Base-by-base conservation (phyloP, 92 coral and sea anemone genomes). In the Parazoanthus atlanticus region DNA sequence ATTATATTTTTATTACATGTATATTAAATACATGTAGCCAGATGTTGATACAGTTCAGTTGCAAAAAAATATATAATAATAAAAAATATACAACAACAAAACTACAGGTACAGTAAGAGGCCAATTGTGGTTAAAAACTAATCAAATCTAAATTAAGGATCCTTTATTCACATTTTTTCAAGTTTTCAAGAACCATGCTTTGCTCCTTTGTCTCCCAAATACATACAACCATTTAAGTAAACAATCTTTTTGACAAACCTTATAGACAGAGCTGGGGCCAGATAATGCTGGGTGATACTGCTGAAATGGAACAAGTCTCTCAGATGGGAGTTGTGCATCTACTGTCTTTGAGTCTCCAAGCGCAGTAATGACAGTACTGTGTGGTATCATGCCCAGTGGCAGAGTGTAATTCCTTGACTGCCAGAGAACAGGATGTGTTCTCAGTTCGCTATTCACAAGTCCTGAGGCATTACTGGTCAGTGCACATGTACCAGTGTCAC, bases 351-450 rank as follows among this genome's bases (percentile, higher is more conserved):
- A 38, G 61, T 84, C 12, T 21, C 66, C 78, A 17, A 1, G 28
- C 6, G 6, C 66, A 65, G 46, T 40, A 54, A n/a, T 28, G 79
- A 43, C 41, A 71, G 76, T 40, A 67, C 36, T 69, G 13, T 83
- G 77, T 8, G 94, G 92, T 89, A 89, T 92, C 38, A 72, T 40
- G 12, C 86, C 90, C 5, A 89, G 47, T 54, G 94, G 94, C 12
- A 92, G 86, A 28, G 38, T 64, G 76, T 74, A 89, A 72, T 89
- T 89, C 36, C 88, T 8, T 2, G 92, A 92, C 81, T 89, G 90
- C 94, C 94, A 92, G 87, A 77, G 86, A 76, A 86, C 75, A 65
- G 94, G 94, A 86, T 80, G 89, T 80, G 80, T 72, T 46, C 79
- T 31, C 64, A 69, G 69, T 29, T 79, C 70, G 6, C 0, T 31